Base-by-base conservation (phyloP, 2,888 invertebrate genomes). In the Dynastes tityus region DNA sequence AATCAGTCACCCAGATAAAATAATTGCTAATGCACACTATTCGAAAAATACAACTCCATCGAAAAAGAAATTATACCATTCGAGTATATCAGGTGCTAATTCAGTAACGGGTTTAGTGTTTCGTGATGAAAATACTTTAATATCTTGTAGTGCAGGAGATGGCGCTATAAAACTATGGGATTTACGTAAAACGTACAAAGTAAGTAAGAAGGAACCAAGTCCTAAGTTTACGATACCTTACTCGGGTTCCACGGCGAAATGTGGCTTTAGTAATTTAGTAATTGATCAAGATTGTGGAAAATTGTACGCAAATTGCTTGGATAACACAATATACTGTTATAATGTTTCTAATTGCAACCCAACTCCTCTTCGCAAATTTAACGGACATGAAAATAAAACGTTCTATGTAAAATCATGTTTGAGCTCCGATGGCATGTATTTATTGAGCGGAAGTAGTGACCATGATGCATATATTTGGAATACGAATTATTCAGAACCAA, bases 361-460 rank as follows among this genome's bases (percentile, higher is more conserved):
- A 13, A 88, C 93, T 76, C 95, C 96, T 0, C 88, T 93, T 78
- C 92, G 91, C 84, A 88, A 90, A 68, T 94, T 93, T 85, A 88
- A 89, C 13, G 97, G 97, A 0, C 94, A 96, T 87, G 91, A 94
- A 83, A 95, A 94, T 87, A 91, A 92, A 76, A 94, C 96, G 0
- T 97, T 96, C 89, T 97, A 96, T 88, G 94, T 97, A 51, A 97
- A 96, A 88, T 92, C 95, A 0, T 92, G 94, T 80, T 89, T 97
- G 45, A 96, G 96, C 86, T 93, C 94, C 0, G 96, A 97, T 88
- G 94, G 95, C 3, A 89, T 90, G 80, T 97, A 96, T 88, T 89
- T 98, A 37, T 90, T 96, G 0, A 96, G 96, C 87, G 97, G 97
- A n/a, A 97, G 97, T 83, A 95, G 95, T 84, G 96, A 97, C 88